These are phyloP conservation scores for Uropetala carovei DNA, from an alignment of 2,888 invertebrate species.

Conservation along the genomic window DNA sequence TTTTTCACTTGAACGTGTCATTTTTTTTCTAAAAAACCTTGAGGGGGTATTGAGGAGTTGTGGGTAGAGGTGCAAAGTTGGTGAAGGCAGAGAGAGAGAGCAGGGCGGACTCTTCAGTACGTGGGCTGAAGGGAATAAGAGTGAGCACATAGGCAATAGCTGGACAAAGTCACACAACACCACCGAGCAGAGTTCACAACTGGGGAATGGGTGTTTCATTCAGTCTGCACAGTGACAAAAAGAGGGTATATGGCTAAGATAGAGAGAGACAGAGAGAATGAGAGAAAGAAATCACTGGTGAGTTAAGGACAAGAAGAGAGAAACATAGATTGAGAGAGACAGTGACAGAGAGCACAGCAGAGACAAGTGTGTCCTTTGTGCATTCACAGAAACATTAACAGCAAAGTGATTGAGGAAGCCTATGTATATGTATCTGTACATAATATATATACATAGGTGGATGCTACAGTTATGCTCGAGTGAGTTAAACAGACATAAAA, in stretches of 20 bases:
- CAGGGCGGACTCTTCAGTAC: constrained; percentile 18
- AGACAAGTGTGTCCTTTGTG: constrained; percentile 55
- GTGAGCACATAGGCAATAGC: constrained; percentile 59
- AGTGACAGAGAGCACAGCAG: constrained; percentile 55
- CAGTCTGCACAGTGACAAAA: constrained; percentile 55
- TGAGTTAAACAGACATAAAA: constrained; percentile 24
- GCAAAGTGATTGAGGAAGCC: constrained; percentile 11
- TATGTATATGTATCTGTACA: constrained; percentile 37
- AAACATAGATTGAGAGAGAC: constrained; percentile 26
- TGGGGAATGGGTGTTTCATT: constrained; percentile 37
- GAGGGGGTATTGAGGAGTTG: constrained; percentile 10
- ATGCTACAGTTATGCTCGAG: constrained; percentile 36
- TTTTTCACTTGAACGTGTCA: neutral
- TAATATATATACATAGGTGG: constrained; percentile 47
- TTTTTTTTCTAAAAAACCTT: constrained; percentile 3
- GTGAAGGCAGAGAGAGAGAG: neutral
- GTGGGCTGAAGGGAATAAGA: constrained; percentile 46
- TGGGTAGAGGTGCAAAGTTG: constrained; percentile 36
- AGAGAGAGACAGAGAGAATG: constrained; percentile 42
- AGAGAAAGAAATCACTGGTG: constrained; percentile 41
- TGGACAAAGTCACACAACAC: constrained; percentile 53
- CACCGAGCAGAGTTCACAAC: constrained; percentile 56
- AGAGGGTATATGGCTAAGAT: constrained; percentile 30
- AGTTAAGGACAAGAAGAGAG: constrained; percentile 11
- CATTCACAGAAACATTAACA: constrained; percentile 54